These are phyloP conservation scores for Lasioglossum albipes DNA, from an alignment of 1,140 invertebrate species.

Conservation along the genomic window DNA sequence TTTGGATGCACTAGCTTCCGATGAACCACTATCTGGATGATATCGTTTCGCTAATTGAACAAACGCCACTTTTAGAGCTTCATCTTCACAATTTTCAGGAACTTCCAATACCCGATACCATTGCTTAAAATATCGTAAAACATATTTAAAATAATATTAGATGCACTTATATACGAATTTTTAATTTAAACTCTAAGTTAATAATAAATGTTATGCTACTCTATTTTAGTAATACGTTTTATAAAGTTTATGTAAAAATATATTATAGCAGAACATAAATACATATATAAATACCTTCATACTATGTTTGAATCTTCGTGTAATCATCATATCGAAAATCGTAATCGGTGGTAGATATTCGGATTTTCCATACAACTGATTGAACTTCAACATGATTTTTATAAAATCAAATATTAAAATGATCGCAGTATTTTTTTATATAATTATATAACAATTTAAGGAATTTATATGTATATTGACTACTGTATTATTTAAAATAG, in stretches of 20 bases:
- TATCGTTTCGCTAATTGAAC: constrained; percentile 88
- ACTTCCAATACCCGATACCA: constrained; percentile 85
- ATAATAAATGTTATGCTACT: background rate
- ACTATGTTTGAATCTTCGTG: constrained; percentile 37
- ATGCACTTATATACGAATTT: background rate
- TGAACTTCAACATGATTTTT: constrained; percentile 42
- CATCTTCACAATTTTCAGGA: constrained; percentile 84
- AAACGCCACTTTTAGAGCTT: constrained; percentile 86
- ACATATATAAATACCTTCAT: constrained; percentile 6
- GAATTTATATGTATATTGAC: constrained; percentile 14
- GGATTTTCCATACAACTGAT: background rate
- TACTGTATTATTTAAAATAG: constrained; percentile 1
- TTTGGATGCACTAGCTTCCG: constrained; percentile 84
- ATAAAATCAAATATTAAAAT: background rate
- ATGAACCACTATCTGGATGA: constrained; percentile 89
- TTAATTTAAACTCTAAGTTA: background rate
- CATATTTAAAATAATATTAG: background rate
- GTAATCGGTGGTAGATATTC: background rate
- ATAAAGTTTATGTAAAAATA: background rate
- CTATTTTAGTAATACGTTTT: background rate
- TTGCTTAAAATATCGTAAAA: constrained; percentile 79
- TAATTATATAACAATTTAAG: constrained; percentile 13
- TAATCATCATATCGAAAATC: constrained; percentile 5
- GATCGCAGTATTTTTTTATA: constrained; percentile 16
- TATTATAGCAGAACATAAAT: background rate